Evolutionary conservation across 2,888 invertebrate genomes (phyloP), one percentile per base, ranked within the genome.

Genomic region (Drosophila flavopinicola): DNA sequence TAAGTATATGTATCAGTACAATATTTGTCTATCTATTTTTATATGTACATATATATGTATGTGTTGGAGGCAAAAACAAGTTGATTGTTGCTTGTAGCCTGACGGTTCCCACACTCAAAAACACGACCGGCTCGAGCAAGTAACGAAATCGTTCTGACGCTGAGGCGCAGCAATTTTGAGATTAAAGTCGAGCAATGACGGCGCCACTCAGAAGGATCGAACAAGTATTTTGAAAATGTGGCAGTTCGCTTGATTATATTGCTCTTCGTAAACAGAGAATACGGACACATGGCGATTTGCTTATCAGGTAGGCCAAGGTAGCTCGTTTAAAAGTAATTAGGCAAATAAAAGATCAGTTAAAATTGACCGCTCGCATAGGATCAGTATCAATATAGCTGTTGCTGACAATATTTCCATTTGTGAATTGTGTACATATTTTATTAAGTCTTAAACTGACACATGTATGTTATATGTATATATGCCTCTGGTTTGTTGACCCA

Each of bases 111-210:
- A 56, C 77, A 29, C 24, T 17, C 17, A 27, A 35, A 60, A 37
- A 60, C 75, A 79, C 85, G 63, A 79, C 79, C 82, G 60, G 24
- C 58, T 29, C 71, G 68, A 33, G 7, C 61, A 54, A 82, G 42
- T 39, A 63, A 48, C 85, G 45, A 66, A 85, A 65, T 51, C 68
- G 83, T 53, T 85, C 76, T 85, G 79, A 66, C 56, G 35, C 17
- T 52, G 54, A 47, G 47, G 23, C 17, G 13, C 23, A 9, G 6
- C 29, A 45, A 9, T 30, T 56, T 24, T 7, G 20, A 64, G 69
- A 73, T 60, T 57, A 60, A 48, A 60, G 13, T 13, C 25, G 2
- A 47, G n/a, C n/a, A n/a, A 35, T n/a, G 13, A 24, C 13, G 13
- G 20, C n/a, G 20, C 13, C 24, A 24, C 1, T 7, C 6, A 44